These are phyloP conservation scores for Meandrina meandrites DNA, from an alignment of 92 coral and sea anemone genomes.

Conservation along the genomic window DNA sequence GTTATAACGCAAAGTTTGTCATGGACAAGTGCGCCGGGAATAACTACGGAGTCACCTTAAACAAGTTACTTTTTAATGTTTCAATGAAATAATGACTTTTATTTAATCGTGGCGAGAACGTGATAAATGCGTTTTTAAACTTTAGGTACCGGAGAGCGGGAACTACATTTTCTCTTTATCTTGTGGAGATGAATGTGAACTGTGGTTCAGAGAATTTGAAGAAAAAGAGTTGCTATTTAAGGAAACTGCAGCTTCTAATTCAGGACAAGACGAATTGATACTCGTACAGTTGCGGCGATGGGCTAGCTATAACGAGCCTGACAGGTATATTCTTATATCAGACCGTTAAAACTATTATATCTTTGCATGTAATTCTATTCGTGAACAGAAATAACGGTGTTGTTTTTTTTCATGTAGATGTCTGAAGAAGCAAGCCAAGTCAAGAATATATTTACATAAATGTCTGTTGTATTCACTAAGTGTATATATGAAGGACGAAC, in stretches of 20 bases:
- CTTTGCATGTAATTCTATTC: not conserved
- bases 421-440: conserved; percentile 24
- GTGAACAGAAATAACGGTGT: not conserved
- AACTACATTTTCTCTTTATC: conserved; percentile 40
- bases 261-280: conserved; percentile 15
- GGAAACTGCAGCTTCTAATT: not conserved
- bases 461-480: conserved; percentile 53
- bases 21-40: too few relatives aligned
- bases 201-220: conserved; percentile 41
- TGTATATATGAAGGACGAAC: conserved; percentile 57
- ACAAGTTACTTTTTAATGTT: too few relatives aligned
- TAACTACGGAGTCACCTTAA: too few relatives aligned
- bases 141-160: conserved; percentile 52
- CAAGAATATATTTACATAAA: conserved; percentile 31
- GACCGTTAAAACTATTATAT: too few relatives aligned
- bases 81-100: not conserved
- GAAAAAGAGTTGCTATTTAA: conserved; percentile 36
- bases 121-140: not conserved
- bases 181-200: conserved; percentile 65
- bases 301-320: conserved; percentile 51
- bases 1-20: too few relatives aligned
- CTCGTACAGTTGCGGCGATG: conserved; percentile 56
- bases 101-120: not conserved
- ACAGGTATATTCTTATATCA: conserved; percentile 25
- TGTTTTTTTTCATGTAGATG: conserved; percentile 29